These are phyloP conservation scores for Andrena chrysosceles DNA, from an alignment of 2,888 invertebrate species.

Conservation along the genomic window DNA sequence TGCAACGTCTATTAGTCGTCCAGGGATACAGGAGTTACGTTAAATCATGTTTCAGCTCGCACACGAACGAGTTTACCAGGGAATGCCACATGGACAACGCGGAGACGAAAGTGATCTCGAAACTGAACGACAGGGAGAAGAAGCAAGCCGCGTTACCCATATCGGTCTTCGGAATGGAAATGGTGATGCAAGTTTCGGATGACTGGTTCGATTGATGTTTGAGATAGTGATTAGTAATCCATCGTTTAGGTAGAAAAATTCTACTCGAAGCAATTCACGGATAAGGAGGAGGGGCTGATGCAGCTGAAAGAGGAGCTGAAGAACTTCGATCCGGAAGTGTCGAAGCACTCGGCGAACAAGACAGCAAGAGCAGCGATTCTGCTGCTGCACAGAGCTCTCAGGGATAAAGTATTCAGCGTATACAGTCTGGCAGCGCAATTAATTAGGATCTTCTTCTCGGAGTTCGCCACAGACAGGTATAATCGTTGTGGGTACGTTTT, in stretches of 20 bases:
- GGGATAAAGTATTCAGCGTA: slow-evolving; percentile 96
- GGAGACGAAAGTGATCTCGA: slow-evolving; percentile 86
- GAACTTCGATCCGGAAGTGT: slow-evolving; percentile 83
- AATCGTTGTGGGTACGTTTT: neutral
- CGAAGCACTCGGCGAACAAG: slow-evolving; percentile 89
- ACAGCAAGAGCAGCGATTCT: slow-evolving; percentile 93
- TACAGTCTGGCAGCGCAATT: slow-evolving; percentile 94
- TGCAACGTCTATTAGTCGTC: neutral
- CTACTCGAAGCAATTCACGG: slow-evolving; percentile 95
- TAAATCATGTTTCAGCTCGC: slow-evolving; percentile 87
- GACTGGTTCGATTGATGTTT: neutral
- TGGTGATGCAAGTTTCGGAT: slow-evolving; percentile 86
- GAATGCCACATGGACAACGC: slow-evolving; percentile 88
- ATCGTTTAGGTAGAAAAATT: slow-evolving; percentile 92
- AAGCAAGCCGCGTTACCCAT: slow-evolving; percentile 96
- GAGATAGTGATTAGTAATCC: neutral
- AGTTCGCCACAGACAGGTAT: slow-evolving; percentile 93
- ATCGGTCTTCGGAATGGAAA: slow-evolving; percentile 94
- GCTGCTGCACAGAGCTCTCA: slow-evolving; percentile 91
- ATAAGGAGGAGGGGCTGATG: slow-evolving; percentile 95
- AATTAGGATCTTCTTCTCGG: slow-evolving; percentile 91
- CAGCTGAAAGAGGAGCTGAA: slow-evolving; percentile 87
- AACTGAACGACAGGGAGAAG: slow-evolving; percentile 92
- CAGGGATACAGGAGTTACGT: neutral
- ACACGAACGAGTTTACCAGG: slow-evolving; percentile 93